phyloP scores from a whole-genome alignment of 2,888 invertebrate genomes.

The Cheilosia grossa region DNA sequence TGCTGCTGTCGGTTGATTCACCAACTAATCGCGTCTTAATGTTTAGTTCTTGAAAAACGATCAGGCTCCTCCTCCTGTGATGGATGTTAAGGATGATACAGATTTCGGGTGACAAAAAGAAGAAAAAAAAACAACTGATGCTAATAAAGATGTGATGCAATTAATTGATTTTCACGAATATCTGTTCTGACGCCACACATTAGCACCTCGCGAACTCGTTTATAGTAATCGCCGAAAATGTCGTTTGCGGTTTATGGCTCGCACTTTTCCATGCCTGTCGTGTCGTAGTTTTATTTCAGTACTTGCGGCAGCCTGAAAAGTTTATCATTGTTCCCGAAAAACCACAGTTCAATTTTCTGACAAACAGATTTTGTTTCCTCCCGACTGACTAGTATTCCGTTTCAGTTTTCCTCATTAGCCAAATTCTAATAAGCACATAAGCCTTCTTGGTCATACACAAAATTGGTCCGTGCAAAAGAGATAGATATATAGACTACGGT shows the following conservation, averaged over 20 bases:
- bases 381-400: slow-evolving; percentile 35
- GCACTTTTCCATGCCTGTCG: slow-evolving; percentile 25
- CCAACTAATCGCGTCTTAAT: slow-evolving; percentile 1
- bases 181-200: slow-evolving; percentile 42
- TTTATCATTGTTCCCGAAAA: slow-evolving; percentile 21
- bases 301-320: slow-evolving; percentile 14
- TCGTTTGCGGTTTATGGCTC: slow-evolving; percentile 31
- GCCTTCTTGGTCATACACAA: slow-evolving; percentile 16
- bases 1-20: slow-evolving; percentile 7
- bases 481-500: slow-evolving; percentile 13
- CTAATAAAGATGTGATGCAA: slow-evolving; percentile 58
- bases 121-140: background rate
- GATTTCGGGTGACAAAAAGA: slow-evolving; percentile 1
- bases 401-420: slow-evolving; percentile 49
- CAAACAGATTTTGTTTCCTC: slow-evolving; percentile 17
- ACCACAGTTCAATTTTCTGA: slow-evolving; percentile 35
- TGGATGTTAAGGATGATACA: slow-evolving; percentile 1
- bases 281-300: slow-evolving; percentile 10
- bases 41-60: background rate
- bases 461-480: slow-evolving; percentile 33
- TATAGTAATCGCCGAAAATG: slow-evolving; percentile 15
- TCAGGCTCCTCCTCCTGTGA: background rate
- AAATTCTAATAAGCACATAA: slow-evolving; percentile 42
- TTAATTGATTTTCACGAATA: slow-evolving; percentile 64
- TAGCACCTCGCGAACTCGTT: slow-evolving; percentile 13